phyloP scores from a whole-genome alignment of 2,888 invertebrate species.

The Petrolisthes manimaculis region DNA sequence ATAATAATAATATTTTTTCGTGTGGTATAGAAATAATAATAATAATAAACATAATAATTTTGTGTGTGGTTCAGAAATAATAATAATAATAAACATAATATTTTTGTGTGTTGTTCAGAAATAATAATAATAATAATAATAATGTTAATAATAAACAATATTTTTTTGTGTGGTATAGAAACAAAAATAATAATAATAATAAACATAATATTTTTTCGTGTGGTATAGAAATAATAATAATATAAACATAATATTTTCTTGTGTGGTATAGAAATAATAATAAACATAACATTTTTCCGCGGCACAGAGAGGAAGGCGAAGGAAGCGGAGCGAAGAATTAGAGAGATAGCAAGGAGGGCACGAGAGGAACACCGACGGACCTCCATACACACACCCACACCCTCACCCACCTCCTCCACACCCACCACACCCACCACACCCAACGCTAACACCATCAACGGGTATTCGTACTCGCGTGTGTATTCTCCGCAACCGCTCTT shows the following conservation, averaged over 20 bases:
- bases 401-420: no score
- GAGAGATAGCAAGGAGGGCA: slow-evolving; percentile 79
- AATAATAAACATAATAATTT: no score
- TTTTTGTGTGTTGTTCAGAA: no score
- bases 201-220: neutral
- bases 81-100: no score
- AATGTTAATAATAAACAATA: no score
- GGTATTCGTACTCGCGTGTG: neutral
- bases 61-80: no score
- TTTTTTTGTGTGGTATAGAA: no score
- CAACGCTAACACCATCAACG: slow-evolving; percentile 21
- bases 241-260: neutral
- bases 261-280: neutral
- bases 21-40: no score
- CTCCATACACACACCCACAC: slow-evolving; percentile 22
- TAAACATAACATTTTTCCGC: neutral
- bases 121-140: no score
- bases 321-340: slow-evolving; percentile 78
- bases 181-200: no score
- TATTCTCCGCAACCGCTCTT: neutral
- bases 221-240: neutral
- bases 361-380: slow-evolving; percentile 78
- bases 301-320: slow-evolving; percentile 78
- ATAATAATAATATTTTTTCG: no score
- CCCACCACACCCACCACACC: no score